A percentile compares a stretch with the other conserved stretches of the same genome.
Conservation (phyloP, 30 jellyfish, hydroid and myxozoan genomes). For the Calvadosia cruxmelitensis region DNA sequence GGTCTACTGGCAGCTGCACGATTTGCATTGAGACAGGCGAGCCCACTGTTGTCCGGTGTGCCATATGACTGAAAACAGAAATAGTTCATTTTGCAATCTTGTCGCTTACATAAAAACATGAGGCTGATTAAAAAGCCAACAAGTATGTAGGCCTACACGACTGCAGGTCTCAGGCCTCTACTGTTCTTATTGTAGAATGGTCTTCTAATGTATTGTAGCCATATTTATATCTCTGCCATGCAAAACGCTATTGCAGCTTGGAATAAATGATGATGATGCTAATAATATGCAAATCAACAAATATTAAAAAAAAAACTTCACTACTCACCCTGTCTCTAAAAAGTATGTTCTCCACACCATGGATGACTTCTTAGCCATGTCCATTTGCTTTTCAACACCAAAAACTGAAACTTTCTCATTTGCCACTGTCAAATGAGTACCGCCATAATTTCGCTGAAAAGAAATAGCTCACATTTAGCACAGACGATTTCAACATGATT, state of each 20-base stretch:
- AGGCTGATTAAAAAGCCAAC: too few species aligned
- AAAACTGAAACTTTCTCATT: conserved; percentile 28
- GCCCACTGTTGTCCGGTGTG: conserved; percentile 60
- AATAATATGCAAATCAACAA: too few species aligned
- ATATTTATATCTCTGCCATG: too few species aligned
- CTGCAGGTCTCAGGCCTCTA: too few species aligned
- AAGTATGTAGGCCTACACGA: too few species aligned
- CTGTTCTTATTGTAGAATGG: too few species aligned
- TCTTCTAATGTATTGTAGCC: too few species aligned
- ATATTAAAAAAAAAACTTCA: too few species aligned
- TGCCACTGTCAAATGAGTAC: conserved; percentile 20
- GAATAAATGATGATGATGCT: too few species aligned
- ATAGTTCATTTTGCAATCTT: not conserved
- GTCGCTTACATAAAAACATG: not conserved
- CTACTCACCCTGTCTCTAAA: conserved; percentile 66
- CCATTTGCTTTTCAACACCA: conserved; percentile 53
- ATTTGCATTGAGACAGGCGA: conserved; percentile 82
- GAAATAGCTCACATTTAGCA: not conserved
- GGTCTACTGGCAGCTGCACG: conserved; percentile 44
- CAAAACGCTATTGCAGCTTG: too few species aligned
- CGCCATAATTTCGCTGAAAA: conserved; percentile 45
- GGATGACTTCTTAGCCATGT: conserved; percentile 13
- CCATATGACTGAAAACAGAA: conserved; percentile 42
- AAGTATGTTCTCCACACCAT: conserved; percentile 47
- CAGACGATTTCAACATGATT: too few species aligned